Percentiles rank a stretch among this genome's conserved stretches.
These are phyloP conservation scores for Holothuria leucospilota DNA, from an alignment of 53 echinoderm and acorn worm species.

Conservation along the genomic window DNA sequence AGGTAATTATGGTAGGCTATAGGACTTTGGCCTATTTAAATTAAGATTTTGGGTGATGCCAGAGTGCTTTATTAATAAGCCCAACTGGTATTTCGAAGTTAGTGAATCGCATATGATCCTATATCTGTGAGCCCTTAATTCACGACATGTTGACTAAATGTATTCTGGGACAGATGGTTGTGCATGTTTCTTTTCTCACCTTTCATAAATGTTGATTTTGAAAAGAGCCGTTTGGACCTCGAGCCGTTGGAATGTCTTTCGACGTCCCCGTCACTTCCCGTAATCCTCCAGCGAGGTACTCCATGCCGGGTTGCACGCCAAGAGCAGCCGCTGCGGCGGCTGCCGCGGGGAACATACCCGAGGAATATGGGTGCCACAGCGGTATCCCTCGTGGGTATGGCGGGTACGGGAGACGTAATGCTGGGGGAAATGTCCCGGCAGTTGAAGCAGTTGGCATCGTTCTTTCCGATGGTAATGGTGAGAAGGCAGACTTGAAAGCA, in stretches of 20 bases:
- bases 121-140: neutral
- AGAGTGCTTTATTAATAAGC: too few species aligned
- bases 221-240: slow-evolving; percentile 86
- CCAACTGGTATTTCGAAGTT: too few species aligned
- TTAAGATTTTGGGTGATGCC: too few species aligned
- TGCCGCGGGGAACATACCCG: slow-evolving; percentile 88
- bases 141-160: neutral
- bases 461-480: slow-evolving; percentile 79
- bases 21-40: too few species aligned
- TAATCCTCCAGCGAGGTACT: slow-evolving; percentile 75
- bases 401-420: slow-evolving; percentile 89
- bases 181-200: slow-evolving; percentile 30
- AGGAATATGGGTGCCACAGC: slow-evolving; percentile 93
- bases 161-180: neutral
- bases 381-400: slow-evolving; percentile 91
- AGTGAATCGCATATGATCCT: too few species aligned
- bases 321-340: slow-evolving; percentile 65
- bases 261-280: slow-evolving; percentile 37
- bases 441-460: slow-evolving; percentile 71
- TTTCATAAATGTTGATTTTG: slow-evolving; percentile 65
- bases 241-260: slow-evolving; percentile 51
- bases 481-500: slow-evolving; percentile 98
- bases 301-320: slow-evolving; percentile 82
- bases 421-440: slow-evolving; percentile 67
- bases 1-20: too few species aligned